Evolutionary conservation across 53 echinoderm and acorn worm genomes (phyloP).

Genomic region (Echinometra lucunter): DNA sequence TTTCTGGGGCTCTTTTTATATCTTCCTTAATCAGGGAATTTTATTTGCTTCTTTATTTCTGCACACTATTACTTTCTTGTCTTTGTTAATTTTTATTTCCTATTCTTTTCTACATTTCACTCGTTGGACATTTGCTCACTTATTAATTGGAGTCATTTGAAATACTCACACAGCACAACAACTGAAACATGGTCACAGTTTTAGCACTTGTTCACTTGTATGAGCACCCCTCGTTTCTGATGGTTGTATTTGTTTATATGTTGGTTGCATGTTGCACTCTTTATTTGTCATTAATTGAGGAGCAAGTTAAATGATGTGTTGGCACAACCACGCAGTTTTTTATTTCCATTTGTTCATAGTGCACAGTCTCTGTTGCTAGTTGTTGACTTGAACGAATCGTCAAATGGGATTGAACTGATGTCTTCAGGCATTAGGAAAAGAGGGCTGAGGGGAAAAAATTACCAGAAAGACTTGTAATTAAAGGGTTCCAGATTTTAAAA

Average conservation of each 20-base stretch:
- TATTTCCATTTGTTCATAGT: background rate
- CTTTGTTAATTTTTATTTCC: background rate
- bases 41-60: slow-evolving; percentile 25
- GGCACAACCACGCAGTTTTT: background rate
- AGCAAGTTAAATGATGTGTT: slow-evolving; percentile 27
- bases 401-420: background rate
- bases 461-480: no score
- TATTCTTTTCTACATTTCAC: background rate
- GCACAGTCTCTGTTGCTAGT: background rate
- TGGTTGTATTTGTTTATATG: background rate
- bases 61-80: background rate
- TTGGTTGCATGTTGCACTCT: slow-evolving; percentile 29
- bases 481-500: no score
- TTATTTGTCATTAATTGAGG: slow-evolving; percentile 7
- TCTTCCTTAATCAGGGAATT: background rate
- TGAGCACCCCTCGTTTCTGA: background rate
- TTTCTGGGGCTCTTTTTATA: background rate
- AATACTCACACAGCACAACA: background rate
- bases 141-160: background rate
- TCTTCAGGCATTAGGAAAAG: background rate
- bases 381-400: background rate
- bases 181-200: background rate
- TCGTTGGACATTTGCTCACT: background rate
- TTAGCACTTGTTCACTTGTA: background rate
- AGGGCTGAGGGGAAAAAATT: no score